These are phyloP conservation scores for Synanceia verrucosa DNA, from an alignment of 2,797 vertebrate species.

Conservation along the genomic window DNA sequence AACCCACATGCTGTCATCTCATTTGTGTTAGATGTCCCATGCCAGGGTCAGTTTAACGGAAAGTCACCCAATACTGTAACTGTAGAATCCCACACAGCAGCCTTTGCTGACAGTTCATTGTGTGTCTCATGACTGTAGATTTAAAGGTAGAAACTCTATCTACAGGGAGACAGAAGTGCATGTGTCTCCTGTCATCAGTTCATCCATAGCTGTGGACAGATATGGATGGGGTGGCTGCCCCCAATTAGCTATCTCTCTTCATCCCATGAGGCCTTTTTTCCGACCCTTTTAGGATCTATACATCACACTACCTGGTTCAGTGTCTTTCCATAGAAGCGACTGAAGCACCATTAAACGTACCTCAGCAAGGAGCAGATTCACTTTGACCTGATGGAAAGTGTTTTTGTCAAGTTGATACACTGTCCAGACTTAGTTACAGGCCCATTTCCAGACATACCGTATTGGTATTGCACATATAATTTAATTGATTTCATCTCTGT, in stretches of 20 bases:
- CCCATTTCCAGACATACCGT: neutral
- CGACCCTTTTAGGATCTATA: constrained; percentile 55
- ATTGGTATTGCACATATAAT: neutral
- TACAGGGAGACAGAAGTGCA: constrained; percentile 49
- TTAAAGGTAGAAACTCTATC: constrained; percentile 74
- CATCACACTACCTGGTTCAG: constrained; percentile 33
- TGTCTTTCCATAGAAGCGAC: constrained; percentile 37
- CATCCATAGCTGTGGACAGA: constrained; percentile 66
- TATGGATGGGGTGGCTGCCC: constrained; percentile 30
- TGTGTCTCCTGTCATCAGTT: constrained; percentile 69
- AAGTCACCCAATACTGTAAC: constrained; percentile 62
- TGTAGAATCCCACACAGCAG: constrained; percentile 45
- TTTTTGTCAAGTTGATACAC: constrained; percentile 30
- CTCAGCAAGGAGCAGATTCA: neutral
- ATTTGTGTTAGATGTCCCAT: neutral
- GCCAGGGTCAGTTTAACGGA: constrained; percentile 32
- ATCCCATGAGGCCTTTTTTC: constrained; percentile 66
- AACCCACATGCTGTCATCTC: neutral
- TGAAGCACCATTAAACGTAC: constrained; percentile 24
- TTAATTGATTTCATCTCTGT: neutral
- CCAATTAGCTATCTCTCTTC: constrained; percentile 62
- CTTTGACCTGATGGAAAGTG: constrained; percentile 34
- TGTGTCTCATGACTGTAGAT: constrained; percentile 37
- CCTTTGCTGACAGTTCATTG: constrained; percentile 50
- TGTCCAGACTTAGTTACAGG: constrained; percentile 14